These are phyloP conservation scores for Lasius fuliginosus DNA, from an alignment of 2,888 invertebrate species.

Conservation along the genomic window DNA sequence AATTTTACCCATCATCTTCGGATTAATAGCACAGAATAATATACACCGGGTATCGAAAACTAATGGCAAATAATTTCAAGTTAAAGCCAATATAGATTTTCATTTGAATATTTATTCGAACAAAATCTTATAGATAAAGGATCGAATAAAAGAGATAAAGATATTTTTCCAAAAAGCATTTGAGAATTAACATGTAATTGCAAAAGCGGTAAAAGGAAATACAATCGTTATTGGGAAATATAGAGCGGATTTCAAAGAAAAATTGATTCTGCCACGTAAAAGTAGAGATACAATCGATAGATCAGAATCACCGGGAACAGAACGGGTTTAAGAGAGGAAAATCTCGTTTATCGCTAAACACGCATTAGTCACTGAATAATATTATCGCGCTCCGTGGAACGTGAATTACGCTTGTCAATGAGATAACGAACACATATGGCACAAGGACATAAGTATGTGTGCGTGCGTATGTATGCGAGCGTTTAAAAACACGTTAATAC, in stretches of 20 bases:
- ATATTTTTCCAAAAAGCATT: slow-evolving; percentile 31
- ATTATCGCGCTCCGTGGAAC: slow-evolving; percentile 53
- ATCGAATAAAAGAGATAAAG: slow-evolving; percentile 1
- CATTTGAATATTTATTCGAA: slow-evolving; percentile 13
- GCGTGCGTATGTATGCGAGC: background rate
- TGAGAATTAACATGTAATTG: slow-evolving; percentile 61
- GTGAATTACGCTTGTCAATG: slow-evolving; percentile 64
- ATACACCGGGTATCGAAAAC: background rate
- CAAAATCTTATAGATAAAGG: background rate
- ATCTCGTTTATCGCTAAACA: slow-evolving; percentile 58
- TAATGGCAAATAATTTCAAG: slow-evolving; percentile 3
- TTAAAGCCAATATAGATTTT: background rate
- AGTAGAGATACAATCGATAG: slow-evolving; percentile 42
- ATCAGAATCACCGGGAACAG: slow-evolving; percentile 29
- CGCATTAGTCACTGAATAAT: slow-evolving; percentile 70
- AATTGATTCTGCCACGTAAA: slow-evolving; percentile 42
- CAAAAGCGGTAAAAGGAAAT: slow-evolving; percentile 55
- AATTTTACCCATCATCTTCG: too few species aligned
- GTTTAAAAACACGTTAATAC: background rate
- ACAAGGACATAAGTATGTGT: background rate
- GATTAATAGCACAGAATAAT: too few species aligned
- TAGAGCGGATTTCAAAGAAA: slow-evolving; percentile 68
- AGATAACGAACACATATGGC: background rate
- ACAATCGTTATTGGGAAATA: slow-evolving; percentile 76
- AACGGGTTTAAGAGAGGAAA: slow-evolving; percentile 65